These are phyloP conservation scores for Salticus scenicus DNA, from an alignment of 2,888 invertebrate species.

Conservation along the genomic window DNA sequence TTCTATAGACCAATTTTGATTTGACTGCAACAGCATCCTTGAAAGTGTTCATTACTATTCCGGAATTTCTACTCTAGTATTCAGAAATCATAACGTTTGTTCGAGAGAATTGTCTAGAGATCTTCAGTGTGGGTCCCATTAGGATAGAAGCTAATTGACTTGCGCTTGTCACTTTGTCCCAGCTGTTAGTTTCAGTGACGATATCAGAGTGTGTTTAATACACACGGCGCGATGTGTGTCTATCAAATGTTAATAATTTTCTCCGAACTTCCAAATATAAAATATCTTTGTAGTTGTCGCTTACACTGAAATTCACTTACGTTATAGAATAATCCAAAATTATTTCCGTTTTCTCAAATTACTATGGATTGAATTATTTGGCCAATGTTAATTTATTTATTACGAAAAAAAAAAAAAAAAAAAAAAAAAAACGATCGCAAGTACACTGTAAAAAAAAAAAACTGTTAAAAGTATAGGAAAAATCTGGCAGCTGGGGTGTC, in stretches of 20 bases:
- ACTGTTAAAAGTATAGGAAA: too few relatives aligned
- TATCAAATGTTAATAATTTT: neutral
- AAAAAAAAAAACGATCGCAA: too few relatives aligned
- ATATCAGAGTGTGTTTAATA: neutral
- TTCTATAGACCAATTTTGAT: neutral
- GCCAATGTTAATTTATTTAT: too few relatives aligned
- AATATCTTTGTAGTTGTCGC: too few relatives aligned
- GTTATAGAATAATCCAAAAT: too few relatives aligned
- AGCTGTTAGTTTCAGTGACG: neutral
- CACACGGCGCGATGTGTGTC: neutral
- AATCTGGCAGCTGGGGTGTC: too few relatives aligned
- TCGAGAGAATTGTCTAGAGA: neutral
- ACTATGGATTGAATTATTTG: too few relatives aligned
- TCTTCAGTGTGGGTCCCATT: neutral
- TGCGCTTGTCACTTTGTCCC: constrained; percentile 3
- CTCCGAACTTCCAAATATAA: neutral
- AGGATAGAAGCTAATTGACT: neutral
- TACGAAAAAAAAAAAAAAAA: too few relatives aligned
- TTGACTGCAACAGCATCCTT: neutral
- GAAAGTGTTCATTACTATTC: neutral
- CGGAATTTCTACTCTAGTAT: neutral
- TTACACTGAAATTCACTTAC: too few relatives aligned
- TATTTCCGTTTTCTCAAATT: too few relatives aligned
- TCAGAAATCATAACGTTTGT: neutral
- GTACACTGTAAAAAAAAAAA: too few relatives aligned